These are phyloP conservation scores for Cerastis leucographa DNA, from an alignment of 2,888 invertebrate species.

Conservation along the genomic window DNA sequence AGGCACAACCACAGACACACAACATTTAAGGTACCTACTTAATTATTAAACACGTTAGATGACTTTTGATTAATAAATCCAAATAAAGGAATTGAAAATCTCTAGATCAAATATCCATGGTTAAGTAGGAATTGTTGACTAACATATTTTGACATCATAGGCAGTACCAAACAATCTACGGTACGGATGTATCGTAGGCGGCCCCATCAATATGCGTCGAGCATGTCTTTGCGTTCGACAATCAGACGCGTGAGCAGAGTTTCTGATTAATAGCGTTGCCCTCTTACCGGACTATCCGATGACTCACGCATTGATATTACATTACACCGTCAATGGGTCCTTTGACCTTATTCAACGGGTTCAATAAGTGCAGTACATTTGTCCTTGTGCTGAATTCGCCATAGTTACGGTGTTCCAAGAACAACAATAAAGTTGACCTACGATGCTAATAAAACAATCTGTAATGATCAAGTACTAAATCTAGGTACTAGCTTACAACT, in stretches of 20 bases:
- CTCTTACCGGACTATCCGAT: slow-evolving; percentile 83
- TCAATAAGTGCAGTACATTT: slow-evolving; percentile 82
- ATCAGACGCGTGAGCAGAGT: slow-evolving; percentile 80
- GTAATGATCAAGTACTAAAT: slow-evolving; percentile 53
- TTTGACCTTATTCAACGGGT: slow-evolving; percentile 87
- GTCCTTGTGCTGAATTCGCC: slow-evolving; percentile 87
- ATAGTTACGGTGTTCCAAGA: slow-evolving; percentile 81
- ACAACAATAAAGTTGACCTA: slow-evolving; percentile 78
- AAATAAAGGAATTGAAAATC: slow-evolving; percentile 33
- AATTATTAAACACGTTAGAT: slow-evolving; percentile 9
- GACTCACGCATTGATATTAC: slow-evolving; percentile 85
- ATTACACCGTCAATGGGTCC: slow-evolving; percentile 83
- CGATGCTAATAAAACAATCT: slow-evolving; percentile 70
- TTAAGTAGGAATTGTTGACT: slow-evolving; percentile 66
- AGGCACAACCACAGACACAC: slow-evolving; percentile 21
- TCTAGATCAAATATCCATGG: slow-evolving; percentile 67
- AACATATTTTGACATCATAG: slow-evolving; percentile 75
- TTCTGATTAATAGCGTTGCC: slow-evolving; percentile 81
- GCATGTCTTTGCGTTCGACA: slow-evolving; percentile 80
- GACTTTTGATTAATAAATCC: slow-evolving; percentile 20
- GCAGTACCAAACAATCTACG: slow-evolving; percentile 76
- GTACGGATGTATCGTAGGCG: slow-evolving; percentile 81
- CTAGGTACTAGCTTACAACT: slow-evolving; percentile 15
- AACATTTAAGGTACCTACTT: neutral
- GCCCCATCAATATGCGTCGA: slow-evolving; percentile 83